These are phyloP conservation scores for Ooceraea biroi DNA, from an alignment of 1,140 invertebrate genomes.

Conservation along the genomic window DNA sequence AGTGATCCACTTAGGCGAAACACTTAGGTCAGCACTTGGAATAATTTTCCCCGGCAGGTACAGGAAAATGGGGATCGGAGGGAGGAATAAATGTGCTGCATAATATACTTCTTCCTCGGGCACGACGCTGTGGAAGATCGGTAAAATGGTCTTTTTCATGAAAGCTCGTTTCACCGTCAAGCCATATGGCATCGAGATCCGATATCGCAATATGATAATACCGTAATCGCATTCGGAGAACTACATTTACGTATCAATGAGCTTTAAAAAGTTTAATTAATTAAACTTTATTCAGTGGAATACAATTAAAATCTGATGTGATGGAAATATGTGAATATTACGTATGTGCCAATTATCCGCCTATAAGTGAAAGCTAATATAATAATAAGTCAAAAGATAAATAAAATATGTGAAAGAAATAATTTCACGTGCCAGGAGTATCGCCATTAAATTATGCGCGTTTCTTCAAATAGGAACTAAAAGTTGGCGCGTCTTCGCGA, in stretches of 20 bases:
- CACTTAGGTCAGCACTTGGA: constrained; percentile 54
- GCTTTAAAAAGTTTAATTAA: background rate
- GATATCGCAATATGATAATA: background rate
- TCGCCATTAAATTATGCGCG: constrained; percentile 8
- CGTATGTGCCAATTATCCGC: no score
- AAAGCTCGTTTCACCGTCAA: constrained; percentile 28
- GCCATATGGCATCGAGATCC: background rate
- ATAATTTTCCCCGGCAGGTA: constrained; percentile 39
- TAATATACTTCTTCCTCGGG: constrained; percentile 46
- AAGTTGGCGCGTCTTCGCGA: background rate
- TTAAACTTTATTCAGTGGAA: background rate
- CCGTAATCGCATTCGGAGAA: background rate
- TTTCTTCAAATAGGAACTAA: background rate
- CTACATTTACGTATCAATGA: background rate
- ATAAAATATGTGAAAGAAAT: no score
- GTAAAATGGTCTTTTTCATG: constrained; percentile 32
- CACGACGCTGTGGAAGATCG: background rate
- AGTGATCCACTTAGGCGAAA: constrained; percentile 43
- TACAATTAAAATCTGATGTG: background rate
- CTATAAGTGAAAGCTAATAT: no score
- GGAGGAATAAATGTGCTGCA: constrained; percentile 10
- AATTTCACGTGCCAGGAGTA: no score
- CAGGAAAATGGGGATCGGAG: background rate
- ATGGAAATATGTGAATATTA: background rate
- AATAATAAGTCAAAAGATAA: no score